A percentile compares a stretch with the other conserved stretches of the same genome.
Evolutionary conservation across 2,888 invertebrate genomes (phyloP).

Genomic region (Xylophagus ater): DNA sequence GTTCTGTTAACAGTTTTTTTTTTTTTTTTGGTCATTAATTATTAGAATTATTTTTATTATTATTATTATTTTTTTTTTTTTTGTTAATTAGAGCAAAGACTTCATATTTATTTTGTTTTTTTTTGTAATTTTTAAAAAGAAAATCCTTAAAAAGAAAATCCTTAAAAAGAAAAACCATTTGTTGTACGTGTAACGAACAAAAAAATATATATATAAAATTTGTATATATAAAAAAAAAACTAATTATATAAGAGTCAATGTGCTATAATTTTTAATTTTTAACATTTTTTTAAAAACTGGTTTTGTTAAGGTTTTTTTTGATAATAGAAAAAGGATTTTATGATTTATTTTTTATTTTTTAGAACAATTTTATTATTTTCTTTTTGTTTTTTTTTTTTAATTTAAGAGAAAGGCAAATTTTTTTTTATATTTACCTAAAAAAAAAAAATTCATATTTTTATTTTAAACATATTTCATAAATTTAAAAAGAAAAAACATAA

Average conservation of each 20-base stretch:
- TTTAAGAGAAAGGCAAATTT: too few species aligned
- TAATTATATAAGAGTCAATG: background rate
- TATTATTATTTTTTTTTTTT: background rate
- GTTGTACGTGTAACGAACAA: constrained; percentile 5
- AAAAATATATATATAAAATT: background rate
- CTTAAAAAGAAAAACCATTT: background rate
- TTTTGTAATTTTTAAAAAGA: background rate
- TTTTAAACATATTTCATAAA: too few species aligned
- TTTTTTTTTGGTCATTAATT: too few species aligned
- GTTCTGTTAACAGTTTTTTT: too few species aligned
- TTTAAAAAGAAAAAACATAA: too few species aligned
- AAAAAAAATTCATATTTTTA: too few species aligned
- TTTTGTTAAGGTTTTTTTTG: constrained; percentile 7
- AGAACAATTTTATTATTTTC: too few species aligned
- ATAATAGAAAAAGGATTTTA: too few species aligned
- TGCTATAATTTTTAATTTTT: constrained; percentile 8
- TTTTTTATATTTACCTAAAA: too few species aligned
- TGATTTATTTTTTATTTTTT: too few species aligned
- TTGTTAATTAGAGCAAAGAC: constrained; percentile 3
- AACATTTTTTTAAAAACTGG: constrained; percentile 2
- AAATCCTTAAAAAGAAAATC: constrained; percentile 1
- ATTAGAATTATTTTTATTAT: background rate
- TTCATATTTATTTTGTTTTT: background rate
- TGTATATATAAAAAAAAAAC: constrained; percentile 1
- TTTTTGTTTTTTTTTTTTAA: too few species aligned